Conservation (phyloP, 1,140 invertebrate genomes). For the Lordiphosa stackelbergi region DNA sequence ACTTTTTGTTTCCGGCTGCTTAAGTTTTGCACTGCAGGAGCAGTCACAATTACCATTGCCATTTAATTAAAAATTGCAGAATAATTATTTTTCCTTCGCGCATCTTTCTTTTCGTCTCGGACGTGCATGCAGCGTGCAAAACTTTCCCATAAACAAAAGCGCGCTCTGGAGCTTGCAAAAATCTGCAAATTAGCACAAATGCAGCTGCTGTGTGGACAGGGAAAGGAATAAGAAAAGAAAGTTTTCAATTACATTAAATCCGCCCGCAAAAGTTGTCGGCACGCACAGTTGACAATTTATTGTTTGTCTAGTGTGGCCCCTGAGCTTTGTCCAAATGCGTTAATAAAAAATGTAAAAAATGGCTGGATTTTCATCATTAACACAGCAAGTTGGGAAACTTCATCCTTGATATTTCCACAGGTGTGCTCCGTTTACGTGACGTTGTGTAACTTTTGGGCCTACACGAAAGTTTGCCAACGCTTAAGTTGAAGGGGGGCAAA, state of each 20-base stretch:
- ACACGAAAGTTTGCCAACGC: slow-evolving; percentile 37
- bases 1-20: slow-evolving; percentile 73
- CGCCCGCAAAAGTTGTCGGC: slow-evolving; percentile 48
- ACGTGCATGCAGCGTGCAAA: slow-evolving; percentile 26
- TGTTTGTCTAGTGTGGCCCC: slow-evolving; percentile 35
- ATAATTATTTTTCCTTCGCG: slow-evolving; percentile 71
- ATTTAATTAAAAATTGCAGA: slow-evolving; percentile 76
- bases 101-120: slow-evolving; percentile 26
- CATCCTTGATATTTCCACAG: slow-evolving; percentile 28
- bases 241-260: slow-evolving; percentile 75
- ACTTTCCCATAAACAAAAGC: slow-evolving; percentile 68
- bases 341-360: slow-evolving; percentile 44
- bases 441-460: slow-evolving; percentile 36
- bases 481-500: slow-evolving; percentile 13
- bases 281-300: slow-evolving; percentile 71
- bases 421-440: slow-evolving; percentile 44
- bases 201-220: slow-evolving; percentile 35
- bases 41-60: slow-evolving; percentile 68
- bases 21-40: slow-evolving; percentile 49
- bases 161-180: slow-evolving; percentile 59
- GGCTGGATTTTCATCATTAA: slow-evolving; percentile 40
- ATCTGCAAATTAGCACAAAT: slow-evolving; percentile 73
- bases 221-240: slow-evolving; percentile 29
- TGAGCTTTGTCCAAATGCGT: slow-evolving; percentile 55
- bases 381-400: slow-evolving; percentile 27